These are phyloP conservation scores for Lepidocyrtinus sp. DNA, from an alignment of 2,888 invertebrate genomes.

Conservation along the genomic window DNA sequence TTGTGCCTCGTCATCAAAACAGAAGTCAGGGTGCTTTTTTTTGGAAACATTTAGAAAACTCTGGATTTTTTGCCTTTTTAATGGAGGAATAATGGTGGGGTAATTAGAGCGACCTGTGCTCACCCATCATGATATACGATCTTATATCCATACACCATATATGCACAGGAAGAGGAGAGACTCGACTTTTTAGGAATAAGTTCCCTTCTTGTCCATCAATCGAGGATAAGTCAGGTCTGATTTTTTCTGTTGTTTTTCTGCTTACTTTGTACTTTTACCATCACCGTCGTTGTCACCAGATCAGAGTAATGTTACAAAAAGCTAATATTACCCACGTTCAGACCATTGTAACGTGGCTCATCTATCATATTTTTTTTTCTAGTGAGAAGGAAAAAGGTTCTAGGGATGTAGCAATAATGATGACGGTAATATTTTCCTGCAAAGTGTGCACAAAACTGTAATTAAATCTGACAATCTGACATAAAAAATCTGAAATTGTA, in stretches of 20 bases:
- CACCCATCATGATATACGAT: slow-evolving; percentile 29
- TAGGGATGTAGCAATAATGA: background rate
- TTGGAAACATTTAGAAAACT: background rate
- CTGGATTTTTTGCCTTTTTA: slow-evolving; percentile 27
- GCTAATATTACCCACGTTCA: slow-evolving; percentile 3
- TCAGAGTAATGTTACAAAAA: background rate
- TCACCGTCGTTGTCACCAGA: background rate
- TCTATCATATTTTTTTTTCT: slow-evolving; percentile 16
- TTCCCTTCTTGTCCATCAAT: slow-evolving; percentile 4
- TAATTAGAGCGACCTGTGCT: slow-evolving; percentile 59
- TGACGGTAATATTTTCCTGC: slow-evolving; percentile 39
- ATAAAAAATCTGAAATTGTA: slow-evolving; percentile 30
- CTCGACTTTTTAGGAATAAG: background rate
- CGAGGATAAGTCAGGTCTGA: background rate
- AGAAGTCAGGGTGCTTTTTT: background rate
- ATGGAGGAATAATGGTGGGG: slow-evolving; percentile 55
- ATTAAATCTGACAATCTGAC: slow-evolving; percentile 57
- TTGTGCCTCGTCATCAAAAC: slow-evolving; percentile 8
- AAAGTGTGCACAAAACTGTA: slow-evolving; percentile 55
- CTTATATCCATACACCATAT: background rate
- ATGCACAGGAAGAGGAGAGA: slow-evolving; percentile 5
- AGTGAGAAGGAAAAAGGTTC: background rate
- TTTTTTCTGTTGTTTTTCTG: slow-evolving; percentile 6
- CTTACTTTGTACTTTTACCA: background rate
- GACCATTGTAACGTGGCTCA: background rate